Conservation (phyloP, 2,888 invertebrate species). For the Eilema sororculum region DNA sequence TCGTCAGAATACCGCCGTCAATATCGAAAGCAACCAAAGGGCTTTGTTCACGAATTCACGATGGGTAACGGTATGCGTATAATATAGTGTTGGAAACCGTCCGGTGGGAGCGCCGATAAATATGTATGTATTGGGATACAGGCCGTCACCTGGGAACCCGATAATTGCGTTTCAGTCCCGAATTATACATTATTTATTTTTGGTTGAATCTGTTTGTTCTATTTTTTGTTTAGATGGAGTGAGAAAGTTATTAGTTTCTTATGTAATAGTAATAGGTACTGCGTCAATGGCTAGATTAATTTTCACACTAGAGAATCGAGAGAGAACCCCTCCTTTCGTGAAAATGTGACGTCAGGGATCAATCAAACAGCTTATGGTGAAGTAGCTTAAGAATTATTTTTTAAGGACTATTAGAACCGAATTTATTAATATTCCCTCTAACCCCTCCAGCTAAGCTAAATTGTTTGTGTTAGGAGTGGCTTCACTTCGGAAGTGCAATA, state of each 20-base stretch:
- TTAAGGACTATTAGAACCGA: too few relatives aligned
- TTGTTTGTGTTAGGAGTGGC: too few relatives aligned
- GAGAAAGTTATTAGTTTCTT: not conserved
- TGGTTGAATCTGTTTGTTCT: slow-evolving; percentile 37
- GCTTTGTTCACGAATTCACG: slow-evolving; percentile 62
- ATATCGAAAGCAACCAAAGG: slow-evolving; percentile 53
- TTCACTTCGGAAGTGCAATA: too few relatives aligned
- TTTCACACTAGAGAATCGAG: too few relatives aligned
- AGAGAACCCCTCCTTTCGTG: too few relatives aligned
- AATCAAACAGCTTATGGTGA: too few relatives aligned
- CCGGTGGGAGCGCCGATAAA: slow-evolving; percentile 63
- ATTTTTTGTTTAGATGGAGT: not conserved
- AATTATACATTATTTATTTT: slow-evolving; percentile 65
- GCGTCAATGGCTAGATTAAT: too few relatives aligned
- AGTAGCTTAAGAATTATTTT: too few relatives aligned
- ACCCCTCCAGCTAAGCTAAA: too few relatives aligned
- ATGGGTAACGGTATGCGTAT: slow-evolving; percentile 55
- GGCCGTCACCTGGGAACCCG: slow-evolving; percentile 66
- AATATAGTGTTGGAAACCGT: slow-evolving; percentile 52
- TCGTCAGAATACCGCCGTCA: slow-evolving; percentile 46
- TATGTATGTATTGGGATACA: slow-evolving; percentile 25
- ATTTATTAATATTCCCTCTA: too few relatives aligned
- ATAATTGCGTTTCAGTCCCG: slow-evolving; percentile 66
- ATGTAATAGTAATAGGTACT: too few relatives aligned
- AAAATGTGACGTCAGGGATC: too few relatives aligned